Conservation (phyloP, 2,888 invertebrate species). For the Chloroclysta siterata region DNA sequence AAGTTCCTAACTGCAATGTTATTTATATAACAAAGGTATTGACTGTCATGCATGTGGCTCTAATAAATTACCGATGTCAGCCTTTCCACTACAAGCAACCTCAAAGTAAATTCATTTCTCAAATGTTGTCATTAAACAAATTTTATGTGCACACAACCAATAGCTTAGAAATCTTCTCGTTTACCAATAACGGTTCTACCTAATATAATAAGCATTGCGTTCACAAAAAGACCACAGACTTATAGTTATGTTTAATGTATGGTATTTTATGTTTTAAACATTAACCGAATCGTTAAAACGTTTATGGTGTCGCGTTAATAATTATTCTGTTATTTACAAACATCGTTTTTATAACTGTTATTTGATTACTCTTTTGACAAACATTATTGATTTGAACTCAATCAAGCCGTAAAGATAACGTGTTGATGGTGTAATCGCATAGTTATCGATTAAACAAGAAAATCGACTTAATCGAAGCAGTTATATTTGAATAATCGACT, state of each 20-base stretch:
- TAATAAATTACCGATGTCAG: constrained; percentile 14
- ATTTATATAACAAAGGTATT: not conserved
- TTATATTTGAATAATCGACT: constrained; percentile 48
- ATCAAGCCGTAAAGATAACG: constrained; percentile 55
- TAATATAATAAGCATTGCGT: constrained; percentile 52
- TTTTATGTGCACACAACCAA: constrained; percentile 51
- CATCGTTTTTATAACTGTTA: constrained; percentile 54
- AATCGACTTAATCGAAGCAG: constrained; percentile 46
- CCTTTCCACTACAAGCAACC: constrained; percentile 26
- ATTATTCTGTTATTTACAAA: constrained; percentile 59
- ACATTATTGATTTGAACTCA: constrained; percentile 55
- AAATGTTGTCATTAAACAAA: constrained; percentile 53
- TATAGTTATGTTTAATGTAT: constrained; percentile 40
- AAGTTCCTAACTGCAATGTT: too few species aligned
- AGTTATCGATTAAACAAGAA: constrained; percentile 49
- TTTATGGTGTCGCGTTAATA: constrained; percentile 55
- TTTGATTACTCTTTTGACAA: constrained; percentile 54
- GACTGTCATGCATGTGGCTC: not conserved
- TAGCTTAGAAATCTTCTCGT: constrained; percentile 61
- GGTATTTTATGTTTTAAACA: constrained; percentile 47
- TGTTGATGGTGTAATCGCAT: constrained; percentile 55
- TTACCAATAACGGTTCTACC: constrained; percentile 58
- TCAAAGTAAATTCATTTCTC: constrained; percentile 39
- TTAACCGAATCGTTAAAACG: constrained; percentile 57
- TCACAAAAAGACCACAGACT: constrained; percentile 37